Evolutionary conservation across 2,888 invertebrate genomes (phyloP).

Genomic region (Xestia sexstrigata): DNA sequence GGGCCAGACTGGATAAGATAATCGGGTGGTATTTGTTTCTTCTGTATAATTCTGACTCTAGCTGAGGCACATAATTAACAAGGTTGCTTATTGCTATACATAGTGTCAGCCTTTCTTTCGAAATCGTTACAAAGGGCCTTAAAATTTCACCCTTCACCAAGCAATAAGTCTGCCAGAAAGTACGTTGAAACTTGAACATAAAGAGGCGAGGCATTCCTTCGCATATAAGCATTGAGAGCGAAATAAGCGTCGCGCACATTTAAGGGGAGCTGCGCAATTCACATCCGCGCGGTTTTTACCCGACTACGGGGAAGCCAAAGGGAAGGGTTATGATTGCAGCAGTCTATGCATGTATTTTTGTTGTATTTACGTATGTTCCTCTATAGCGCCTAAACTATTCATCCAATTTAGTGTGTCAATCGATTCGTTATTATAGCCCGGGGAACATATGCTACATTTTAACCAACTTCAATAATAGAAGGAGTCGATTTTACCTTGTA

Average conservation of each 20-base stretch:
- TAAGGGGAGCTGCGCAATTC: not conserved
- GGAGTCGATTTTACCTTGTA: too few relatives aligned
- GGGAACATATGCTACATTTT: too few relatives aligned
- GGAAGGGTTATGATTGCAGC: too few relatives aligned
- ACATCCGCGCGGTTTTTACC: not conserved
- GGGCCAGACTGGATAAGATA: not conserved
- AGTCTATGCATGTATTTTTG: too few relatives aligned
- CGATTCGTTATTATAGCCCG: too few relatives aligned
- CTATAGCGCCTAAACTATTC: too few relatives aligned
- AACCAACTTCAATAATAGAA: too few relatives aligned
- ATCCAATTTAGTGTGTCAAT: too few relatives aligned
- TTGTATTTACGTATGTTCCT: too few relatives aligned
- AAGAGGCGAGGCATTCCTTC: slow-evolving; percentile 31
- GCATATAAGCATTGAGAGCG: slow-evolving; percentile 21
- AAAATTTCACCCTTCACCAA: slow-evolving; percentile 18
- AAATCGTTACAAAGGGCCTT: slow-evolving; percentile 15
- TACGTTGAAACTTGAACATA: slow-evolving; percentile 35
- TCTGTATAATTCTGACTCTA: not conserved
- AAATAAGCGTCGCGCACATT: slow-evolving; percentile 9
- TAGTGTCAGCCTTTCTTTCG: slow-evolving; percentile 9
- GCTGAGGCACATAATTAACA: not conserved
- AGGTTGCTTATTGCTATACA: slow-evolving; percentile 15
- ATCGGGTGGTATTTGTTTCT: not conserved
- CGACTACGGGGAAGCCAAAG: too few relatives aligned
- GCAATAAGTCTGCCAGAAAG: slow-evolving; percentile 27